phyloP scores from a whole-genome alignment of 2,113 vertebrate genomes.

The Eclectus roratus region DNA sequence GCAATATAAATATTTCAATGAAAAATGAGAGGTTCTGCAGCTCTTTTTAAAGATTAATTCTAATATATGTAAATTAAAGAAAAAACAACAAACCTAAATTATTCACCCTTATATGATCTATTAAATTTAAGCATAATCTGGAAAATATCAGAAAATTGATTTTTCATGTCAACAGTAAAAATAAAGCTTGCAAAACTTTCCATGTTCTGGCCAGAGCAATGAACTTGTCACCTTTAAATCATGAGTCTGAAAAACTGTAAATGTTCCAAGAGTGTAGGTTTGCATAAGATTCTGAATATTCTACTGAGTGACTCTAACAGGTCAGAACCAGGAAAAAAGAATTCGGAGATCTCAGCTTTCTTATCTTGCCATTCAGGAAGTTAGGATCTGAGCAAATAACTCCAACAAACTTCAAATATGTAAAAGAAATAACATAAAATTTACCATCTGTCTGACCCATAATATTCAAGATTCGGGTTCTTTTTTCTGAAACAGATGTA shows the following conservation, averaged over 20 bases:
- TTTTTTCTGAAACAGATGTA: neutral
- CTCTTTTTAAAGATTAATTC: neutral
- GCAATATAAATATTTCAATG: neutral
- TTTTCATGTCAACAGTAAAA: neutral
- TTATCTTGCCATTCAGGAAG: neutral
- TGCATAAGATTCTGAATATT: neutral
- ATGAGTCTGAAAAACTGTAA: neutral
- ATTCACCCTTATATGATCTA: neutral
- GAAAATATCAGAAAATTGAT: neutral
- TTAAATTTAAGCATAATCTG: neutral
- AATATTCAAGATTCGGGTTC: neutral
- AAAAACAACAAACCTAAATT: neutral
- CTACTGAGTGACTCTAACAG: neutral
- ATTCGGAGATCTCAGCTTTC: neutral
- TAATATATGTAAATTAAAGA: neutral
- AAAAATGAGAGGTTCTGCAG: neutral
- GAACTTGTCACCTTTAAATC: neutral
- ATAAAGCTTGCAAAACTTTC: neutral
- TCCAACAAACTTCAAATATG: neutral
- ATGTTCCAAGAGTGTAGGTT: neutral
- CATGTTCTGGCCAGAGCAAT: neutral
- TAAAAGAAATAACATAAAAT: neutral
- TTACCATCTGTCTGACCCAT: accelerated
- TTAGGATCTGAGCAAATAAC: neutral
- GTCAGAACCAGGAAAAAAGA: neutral